phyloP scores from a whole-genome alignment of 2,113 vertebrate genomes.

The Silurus asotus region DNA sequence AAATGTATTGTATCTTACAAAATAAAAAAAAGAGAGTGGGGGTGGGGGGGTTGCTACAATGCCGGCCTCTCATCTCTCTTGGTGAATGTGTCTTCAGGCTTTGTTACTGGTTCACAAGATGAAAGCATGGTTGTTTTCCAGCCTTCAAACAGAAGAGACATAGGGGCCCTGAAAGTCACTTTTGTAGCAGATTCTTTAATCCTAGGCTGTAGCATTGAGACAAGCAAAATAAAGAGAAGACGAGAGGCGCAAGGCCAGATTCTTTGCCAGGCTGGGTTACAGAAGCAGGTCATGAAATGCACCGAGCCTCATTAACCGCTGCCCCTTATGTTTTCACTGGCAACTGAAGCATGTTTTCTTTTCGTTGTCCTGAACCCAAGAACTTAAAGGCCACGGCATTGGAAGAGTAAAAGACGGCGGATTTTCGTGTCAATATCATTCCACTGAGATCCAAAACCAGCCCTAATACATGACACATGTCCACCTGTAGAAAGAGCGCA shows the following conservation, averaged over 20 bases:
- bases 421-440: neutral
- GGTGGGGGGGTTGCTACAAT: neutral
- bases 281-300: constrained; percentile 12
- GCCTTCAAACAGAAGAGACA: constrained; percentile 68
- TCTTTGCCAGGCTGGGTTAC: constrained; percentile 9
- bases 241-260: neutral
- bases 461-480: constrained; percentile 42
- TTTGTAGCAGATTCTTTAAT: constrained; percentile 62
- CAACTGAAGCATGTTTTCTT: constrained; percentile 6
- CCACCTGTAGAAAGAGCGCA: constrained; percentile 56
- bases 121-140: constrained; percentile 74
- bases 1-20: constrained; percentile 21
- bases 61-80: constrained; percentile 34
- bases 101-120: constrained; percentile 69
- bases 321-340: constrained; percentile 48
- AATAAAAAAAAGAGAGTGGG: neutral
- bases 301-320: constrained; percentile 41
- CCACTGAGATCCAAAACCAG: neutral
- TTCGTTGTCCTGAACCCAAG: neutral
- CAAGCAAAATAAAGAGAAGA: constrained; percentile 5
- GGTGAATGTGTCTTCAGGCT: constrained; percentile 54
- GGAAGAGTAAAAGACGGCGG: neutral
- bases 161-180: constrained; percentile 69
- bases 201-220: constrained; percentile 10
- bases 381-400: neutral